Percentiles rank a stretch among this genome's conserved stretches.
phyloP scores from a whole-genome alignment of 2,113 vertebrate species.

The Miniopterus natalensis region DNA sequence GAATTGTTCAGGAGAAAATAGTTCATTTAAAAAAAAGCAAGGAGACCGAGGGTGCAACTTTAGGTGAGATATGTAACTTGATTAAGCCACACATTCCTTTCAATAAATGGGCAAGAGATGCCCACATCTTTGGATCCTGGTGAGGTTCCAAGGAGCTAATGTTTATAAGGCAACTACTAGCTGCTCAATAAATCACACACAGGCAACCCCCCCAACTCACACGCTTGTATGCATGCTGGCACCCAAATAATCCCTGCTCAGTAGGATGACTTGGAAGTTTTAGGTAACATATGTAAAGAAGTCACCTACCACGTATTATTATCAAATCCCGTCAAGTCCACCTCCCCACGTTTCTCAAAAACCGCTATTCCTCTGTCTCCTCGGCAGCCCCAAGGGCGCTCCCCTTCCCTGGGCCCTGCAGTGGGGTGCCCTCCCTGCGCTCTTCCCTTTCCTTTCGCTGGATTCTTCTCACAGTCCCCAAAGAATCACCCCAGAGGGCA shows the following conservation, averaged over 20 bases:
- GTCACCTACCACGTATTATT: not conserved
- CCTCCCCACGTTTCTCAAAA: not conserved
- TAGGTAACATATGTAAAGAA: not conserved
- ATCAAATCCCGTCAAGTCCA: not conserved
- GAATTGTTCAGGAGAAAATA: not conserved
- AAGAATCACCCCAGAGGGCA: not conserved
- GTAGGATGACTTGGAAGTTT: not conserved
- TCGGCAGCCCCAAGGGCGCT: accelerated
- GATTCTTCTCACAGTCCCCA: not conserved
- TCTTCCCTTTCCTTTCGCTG: not conserved
- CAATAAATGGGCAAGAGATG: not conserved
- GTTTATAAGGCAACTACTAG: not conserved
- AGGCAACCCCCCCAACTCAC: accelerated
- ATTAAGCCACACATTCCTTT: not conserved
- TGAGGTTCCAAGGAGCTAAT: not conserved
- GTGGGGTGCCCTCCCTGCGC: too few species aligned
- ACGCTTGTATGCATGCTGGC: accelerated
- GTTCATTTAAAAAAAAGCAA: not conserved
- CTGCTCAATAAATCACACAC: accelerated
- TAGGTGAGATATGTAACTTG: too few species aligned
- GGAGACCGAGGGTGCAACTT: not conserved
- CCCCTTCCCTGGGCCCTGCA: accelerated
- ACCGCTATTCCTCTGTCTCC: not conserved
- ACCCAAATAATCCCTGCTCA: not conserved
- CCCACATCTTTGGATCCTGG: too few species aligned